Evolutionary conservation across 2,888 invertebrate genomes (phyloP).

Genomic region (Rhamphomyia laevipes): DNA sequence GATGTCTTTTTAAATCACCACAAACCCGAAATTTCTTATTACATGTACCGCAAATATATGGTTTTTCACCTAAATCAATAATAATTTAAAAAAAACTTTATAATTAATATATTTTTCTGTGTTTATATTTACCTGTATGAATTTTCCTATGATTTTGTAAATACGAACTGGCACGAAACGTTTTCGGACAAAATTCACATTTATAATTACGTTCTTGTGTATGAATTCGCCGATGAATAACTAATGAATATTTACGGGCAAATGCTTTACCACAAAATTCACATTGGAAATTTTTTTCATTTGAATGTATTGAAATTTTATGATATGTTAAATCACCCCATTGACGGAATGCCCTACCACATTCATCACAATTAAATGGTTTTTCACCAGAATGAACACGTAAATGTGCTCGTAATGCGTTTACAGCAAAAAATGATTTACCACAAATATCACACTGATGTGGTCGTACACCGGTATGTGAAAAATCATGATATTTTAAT

Average conservation of each 20-base stretch:
- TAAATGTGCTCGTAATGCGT: conserved; percentile 71
- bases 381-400: conserved; percentile 74
- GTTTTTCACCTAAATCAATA: conserved; percentile 52
- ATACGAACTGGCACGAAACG: conserved; percentile 77
- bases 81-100: neutral
- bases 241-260: conserved; percentile 71
- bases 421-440: conserved; percentile 70
- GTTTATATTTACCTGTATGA: conserved; percentile 53
- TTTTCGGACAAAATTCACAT: conserved; percentile 72
- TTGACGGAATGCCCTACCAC: conserved; percentile 68
- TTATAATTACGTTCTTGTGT: conserved; percentile 79
- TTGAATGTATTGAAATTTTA: conserved; percentile 68
- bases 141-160: conserved; percentile 71
- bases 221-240: conserved; percentile 74
- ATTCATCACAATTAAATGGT: conserved; percentile 67
- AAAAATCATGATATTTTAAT: conserved; percentile 67
- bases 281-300: conserved; percentile 72
- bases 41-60: conserved; percentile 62
- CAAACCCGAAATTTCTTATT: conserved; percentile 71
- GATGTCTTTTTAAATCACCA: conserved; percentile 72
- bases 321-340: conserved; percentile 86
- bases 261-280: conserved; percentile 84
- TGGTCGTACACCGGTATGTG: conserved; percentile 65
- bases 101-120: neutral
- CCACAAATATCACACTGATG: conserved; percentile 70